phyloP scores from a whole-genome alignment of 2,113 vertebrate species.

The Sterna hirundo region DNA sequence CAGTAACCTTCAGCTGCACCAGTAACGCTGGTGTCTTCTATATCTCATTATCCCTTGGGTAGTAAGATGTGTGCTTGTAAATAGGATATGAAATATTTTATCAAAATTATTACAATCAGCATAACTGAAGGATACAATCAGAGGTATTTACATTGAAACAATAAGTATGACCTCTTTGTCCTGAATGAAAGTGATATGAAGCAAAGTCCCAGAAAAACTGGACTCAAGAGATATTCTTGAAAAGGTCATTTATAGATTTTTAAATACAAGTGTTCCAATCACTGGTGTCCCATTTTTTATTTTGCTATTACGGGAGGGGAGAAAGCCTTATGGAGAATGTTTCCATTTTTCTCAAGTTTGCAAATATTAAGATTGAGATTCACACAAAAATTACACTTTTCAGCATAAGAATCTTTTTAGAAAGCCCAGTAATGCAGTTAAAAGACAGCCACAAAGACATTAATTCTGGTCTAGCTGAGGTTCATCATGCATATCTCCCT shows the following conservation, averaged over 20 bases:
- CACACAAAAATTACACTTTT: neutral
- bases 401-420: neutral
- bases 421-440: neutral
- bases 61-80: neutral
- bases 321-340: neutral
- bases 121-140: neutral
- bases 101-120: neutral
- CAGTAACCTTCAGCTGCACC: neutral
- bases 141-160: neutral
- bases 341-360: neutral
- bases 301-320: neutral
- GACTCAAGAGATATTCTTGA: neutral
- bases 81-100: neutral
- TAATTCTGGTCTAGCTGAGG: neutral
- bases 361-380: neutral
- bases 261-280: neutral
- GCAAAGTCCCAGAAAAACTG: neutral
- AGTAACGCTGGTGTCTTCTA: neutral
- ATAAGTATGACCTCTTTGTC: neutral
- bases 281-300: neutral
- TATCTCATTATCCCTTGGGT: neutral
- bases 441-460: neutral
- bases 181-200: neutral
- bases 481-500: neutral
- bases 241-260: neutral